These are phyloP conservation scores for Cotesia typhae DNA, from an alignment of 1,140 invertebrate species.

Conservation along the genomic window DNA sequence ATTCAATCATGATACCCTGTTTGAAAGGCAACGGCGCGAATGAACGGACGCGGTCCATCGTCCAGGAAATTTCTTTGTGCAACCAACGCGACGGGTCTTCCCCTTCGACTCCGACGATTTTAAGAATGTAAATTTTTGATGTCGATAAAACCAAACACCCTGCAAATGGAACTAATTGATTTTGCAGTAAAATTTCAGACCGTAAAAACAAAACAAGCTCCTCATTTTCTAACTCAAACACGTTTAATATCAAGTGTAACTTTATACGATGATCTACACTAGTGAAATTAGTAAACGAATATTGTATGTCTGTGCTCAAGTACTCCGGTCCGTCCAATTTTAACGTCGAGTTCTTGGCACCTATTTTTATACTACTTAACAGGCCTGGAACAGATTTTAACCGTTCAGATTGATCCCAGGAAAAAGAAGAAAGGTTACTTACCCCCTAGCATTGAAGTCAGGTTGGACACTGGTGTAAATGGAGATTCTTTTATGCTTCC, in stretches of 20 bases:
- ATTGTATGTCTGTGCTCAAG: constrained; percentile 57
- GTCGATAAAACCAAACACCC: constrained; percentile 69
- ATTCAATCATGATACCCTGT: constrained; percentile 60
- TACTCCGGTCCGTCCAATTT: constrained; percentile 49
- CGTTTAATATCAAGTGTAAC: constrained; percentile 66
- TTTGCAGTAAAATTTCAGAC: constrained; percentile 61
- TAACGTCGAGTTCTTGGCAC: constrained; percentile 43
- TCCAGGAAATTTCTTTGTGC: constrained; percentile 60
- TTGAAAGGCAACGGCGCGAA: constrained; percentile 61
- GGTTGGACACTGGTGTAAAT: constrained; percentile 48
- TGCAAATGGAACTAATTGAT: constrained; percentile 50
- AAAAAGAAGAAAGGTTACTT: constrained; percentile 12
- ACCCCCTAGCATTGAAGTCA: constrained; percentile 59
- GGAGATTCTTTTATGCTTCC: constrained; percentile 28
- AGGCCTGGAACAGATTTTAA: constrained; percentile 48
- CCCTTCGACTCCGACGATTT: constrained; percentile 61
- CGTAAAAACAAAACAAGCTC: constrained; percentile 66
- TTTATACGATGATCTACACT: constrained; percentile 70
- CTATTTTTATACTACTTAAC: constrained; percentile 60
- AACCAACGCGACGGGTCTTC: constrained; percentile 63
- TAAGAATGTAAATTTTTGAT: constrained; percentile 67
- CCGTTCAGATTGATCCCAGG: not conserved
- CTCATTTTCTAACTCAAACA: constrained; percentile 69
- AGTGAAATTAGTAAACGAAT: constrained; percentile 68
- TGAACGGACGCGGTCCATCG: constrained; percentile 57